Conservation (phyloP, 2,888 invertebrate genomes). For the Hirtodrosophila alboralis region DNA sequence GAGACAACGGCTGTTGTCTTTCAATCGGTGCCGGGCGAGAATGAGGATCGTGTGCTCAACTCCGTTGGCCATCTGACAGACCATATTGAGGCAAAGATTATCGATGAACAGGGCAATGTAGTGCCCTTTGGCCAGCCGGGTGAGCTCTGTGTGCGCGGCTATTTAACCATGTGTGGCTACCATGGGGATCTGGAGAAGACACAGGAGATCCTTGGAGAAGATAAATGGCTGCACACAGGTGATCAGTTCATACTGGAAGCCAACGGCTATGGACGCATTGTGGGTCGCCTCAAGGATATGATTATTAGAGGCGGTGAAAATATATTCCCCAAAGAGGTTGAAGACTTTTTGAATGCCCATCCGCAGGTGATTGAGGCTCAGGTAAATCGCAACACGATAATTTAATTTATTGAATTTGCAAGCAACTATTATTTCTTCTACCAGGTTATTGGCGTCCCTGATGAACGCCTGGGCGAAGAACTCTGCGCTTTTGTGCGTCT, state of each 20-base stretch:
- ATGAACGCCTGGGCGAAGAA: constrained; percentile 90
- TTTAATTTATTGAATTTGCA: neutral
- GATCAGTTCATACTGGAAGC: constrained; percentile 87
- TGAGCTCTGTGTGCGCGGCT: constrained; percentile 90
- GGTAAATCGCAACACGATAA: constrained; percentile 81
- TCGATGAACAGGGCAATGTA: constrained; percentile 86
- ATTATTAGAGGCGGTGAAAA: constrained; percentile 93
- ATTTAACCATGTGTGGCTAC: constrained; percentile 89
- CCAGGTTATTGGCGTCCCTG: constrained; percentile 88
- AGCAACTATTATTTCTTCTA: neutral
- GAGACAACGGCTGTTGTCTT: constrained; percentile 86
- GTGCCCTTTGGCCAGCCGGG: constrained; percentile 89
- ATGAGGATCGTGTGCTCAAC: constrained; percentile 82
- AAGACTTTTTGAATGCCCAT: constrained; percentile 89
- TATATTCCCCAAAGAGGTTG: constrained; percentile 92
- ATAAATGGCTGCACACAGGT: constrained; percentile 90
- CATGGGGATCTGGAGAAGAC: constrained; percentile 90
- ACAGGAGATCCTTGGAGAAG: constrained; percentile 86
- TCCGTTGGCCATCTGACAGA: constrained; percentile 86
- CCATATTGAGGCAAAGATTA: constrained; percentile 86
- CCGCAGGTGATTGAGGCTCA: constrained; percentile 88
- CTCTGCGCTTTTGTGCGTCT: constrained; percentile 87
- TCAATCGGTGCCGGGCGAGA: constrained; percentile 85
- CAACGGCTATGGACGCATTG: constrained; percentile 88
- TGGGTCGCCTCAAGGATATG: constrained; percentile 90